These are phyloP conservation scores for Tachystola acroxantha DNA, from an alignment of 2,888 invertebrate species.

Conservation along the genomic window DNA sequence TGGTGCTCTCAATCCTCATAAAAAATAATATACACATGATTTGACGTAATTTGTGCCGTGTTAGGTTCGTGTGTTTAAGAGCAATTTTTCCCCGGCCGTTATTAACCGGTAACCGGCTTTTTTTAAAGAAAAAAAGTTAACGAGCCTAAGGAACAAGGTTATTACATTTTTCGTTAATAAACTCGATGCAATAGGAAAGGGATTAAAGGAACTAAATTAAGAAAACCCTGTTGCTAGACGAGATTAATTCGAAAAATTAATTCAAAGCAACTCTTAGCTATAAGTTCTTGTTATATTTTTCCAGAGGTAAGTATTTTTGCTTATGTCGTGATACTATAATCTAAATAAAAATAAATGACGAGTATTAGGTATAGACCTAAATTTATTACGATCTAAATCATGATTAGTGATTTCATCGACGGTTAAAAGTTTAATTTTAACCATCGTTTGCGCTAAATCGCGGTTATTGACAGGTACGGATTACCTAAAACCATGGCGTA, in stretches of 20 bases:
- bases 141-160: slow-evolving; percentile 41
- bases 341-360: too few relatives aligned
- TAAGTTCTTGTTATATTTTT: too few relatives aligned
- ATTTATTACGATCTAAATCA: neutral
- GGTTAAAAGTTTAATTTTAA: neutral
- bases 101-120: slow-evolving; percentile 62
- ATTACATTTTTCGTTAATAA: slow-evolving; percentile 31
- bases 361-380: neutral
- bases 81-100: slow-evolving; percentile 55
- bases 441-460: too few relatives aligned
- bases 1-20: slow-evolving; percentile 52
- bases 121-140: slow-evolving; percentile 53
- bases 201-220: too few relatives aligned
- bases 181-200: slow-evolving; percentile 13
- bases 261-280: too few relatives aligned
- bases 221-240: too few relatives aligned
- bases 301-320: too few relatives aligned
- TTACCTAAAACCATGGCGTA: too few relatives aligned
- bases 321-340: too few relatives aligned
- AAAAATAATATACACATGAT: slow-evolving; percentile 72
- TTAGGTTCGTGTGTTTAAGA: slow-evolving; percentile 67
- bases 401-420: too few relatives aligned
- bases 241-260: too few relatives aligned
- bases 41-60: slow-evolving; percentile 67
- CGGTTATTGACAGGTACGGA: too few relatives aligned